These are phyloP conservation scores for Meriones psammophilus DNA, from an alignment of 2,797 vertebrate species.

Conservation along the genomic window DNA sequence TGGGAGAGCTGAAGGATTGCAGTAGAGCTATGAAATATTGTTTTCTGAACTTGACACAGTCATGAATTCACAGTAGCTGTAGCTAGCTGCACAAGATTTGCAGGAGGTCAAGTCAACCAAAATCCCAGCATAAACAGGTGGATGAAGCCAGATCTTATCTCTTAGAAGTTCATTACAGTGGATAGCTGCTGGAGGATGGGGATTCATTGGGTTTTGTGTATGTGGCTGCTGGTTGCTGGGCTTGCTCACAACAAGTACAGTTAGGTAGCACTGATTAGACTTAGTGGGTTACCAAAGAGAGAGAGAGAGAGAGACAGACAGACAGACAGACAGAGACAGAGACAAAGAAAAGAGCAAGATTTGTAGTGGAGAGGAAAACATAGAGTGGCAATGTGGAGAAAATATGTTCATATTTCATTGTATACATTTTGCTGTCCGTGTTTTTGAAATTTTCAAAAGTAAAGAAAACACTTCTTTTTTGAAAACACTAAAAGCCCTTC, in stretches of 20 bases:
- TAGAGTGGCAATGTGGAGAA: background rate
- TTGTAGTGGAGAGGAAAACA: background rate
- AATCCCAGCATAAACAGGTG: background rate
- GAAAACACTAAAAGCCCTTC: background rate
- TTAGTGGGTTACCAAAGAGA: too few species aligned
- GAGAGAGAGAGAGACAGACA: too few species aligned
- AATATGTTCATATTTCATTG: background rate
- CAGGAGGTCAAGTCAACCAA: background rate
- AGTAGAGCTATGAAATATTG: background rate
- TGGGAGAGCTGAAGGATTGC: background rate
- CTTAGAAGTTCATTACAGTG: background rate
- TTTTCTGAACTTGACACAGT: background rate
- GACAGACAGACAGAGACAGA: too few species aligned
- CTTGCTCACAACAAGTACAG: background rate
- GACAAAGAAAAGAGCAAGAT: background rate
- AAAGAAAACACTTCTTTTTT: background rate
- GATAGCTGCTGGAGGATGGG: background rate
- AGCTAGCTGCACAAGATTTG: background rate
- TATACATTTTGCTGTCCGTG: background rate
- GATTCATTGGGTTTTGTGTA: background rate
- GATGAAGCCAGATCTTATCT: background rate
- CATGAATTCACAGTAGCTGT: background rate
- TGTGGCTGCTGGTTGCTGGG: background rate
- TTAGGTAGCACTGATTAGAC: background rate
- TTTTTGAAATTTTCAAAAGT: background rate